phyloP scores from a whole-genome alignment of 1,140 invertebrate genomes.

The Dendrolimus punctatus region DNA sequence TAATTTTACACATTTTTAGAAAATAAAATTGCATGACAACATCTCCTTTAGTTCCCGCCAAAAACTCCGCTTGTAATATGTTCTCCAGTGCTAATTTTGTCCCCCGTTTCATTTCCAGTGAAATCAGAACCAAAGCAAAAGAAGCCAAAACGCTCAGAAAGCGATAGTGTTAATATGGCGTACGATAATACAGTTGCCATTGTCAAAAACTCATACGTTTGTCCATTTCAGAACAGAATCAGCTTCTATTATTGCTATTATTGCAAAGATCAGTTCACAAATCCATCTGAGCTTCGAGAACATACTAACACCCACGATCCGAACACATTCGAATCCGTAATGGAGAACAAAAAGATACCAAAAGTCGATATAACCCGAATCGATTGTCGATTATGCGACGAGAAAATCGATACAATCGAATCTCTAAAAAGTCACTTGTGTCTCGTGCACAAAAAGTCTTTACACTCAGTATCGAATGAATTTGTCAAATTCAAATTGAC shows the following conservation, averaged over 20 bases:
- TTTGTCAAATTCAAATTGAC: slow-evolving; percentile 33
- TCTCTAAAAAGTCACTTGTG: slow-evolving; percentile 39
- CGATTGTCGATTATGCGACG: slow-evolving; percentile 45
- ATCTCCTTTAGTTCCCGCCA: too few relatives aligned
- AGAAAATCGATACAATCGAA: slow-evolving; percentile 48
- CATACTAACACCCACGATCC: slow-evolving; percentile 50
- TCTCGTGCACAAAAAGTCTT: slow-evolving; percentile 22
- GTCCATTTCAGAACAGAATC: slow-evolving; percentile 48
- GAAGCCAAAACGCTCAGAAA: slow-evolving; percentile 16
- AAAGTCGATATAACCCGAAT: slow-evolving; percentile 60
- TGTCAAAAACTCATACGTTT: slow-evolving; percentile 46
- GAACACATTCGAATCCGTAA: slow-evolving; percentile 37
- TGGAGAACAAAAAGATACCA: slow-evolving; percentile 50
- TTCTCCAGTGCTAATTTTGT: too few relatives aligned
- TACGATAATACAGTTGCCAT: slow-evolving; percentile 41
- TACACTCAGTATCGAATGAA: slow-evolving; percentile 28
- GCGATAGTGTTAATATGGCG: slow-evolving; percentile 38
- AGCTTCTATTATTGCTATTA: slow-evolving; percentile 58
- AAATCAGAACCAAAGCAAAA: slow-evolving; percentile 16
- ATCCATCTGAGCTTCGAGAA: slow-evolving; percentile 45
- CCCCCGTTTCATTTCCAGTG: background rate
- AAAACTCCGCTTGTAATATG: too few relatives aligned
- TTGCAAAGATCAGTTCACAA: slow-evolving; percentile 51
- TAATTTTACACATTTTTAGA: too few relatives aligned
- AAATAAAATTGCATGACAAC: too few relatives aligned